Evolutionary conservation across 2,113 vertebrate genomes (phyloP).

Genomic region (Erinaceus europaeus): DNA sequence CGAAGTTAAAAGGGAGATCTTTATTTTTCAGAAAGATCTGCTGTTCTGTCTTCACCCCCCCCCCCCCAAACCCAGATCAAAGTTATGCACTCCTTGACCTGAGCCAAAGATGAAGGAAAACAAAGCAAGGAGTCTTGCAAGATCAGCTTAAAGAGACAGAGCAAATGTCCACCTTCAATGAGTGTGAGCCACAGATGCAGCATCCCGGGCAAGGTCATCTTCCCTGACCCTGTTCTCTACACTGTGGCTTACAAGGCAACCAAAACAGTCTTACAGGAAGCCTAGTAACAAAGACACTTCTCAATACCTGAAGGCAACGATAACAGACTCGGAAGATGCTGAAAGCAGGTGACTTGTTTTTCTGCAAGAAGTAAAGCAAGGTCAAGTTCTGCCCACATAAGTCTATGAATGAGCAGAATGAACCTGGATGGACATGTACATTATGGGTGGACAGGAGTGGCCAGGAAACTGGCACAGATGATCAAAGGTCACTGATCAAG

Average conservation of each 20-base stretch:
- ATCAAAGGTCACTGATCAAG: not conserved
- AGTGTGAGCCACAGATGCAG: not conserved
- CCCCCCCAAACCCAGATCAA: slow-evolving; percentile 46
- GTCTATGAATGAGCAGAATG: not conserved
- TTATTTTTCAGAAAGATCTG: slow-evolving; percentile 33
- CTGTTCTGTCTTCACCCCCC: slow-evolving; percentile 41
- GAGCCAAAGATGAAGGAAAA: slow-evolving; percentile 14
- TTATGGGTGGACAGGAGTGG: too few relatives aligned
- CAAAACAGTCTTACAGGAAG: not conserved
- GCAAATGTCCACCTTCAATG: not conserved
- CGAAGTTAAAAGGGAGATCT: slow-evolving; percentile 27
- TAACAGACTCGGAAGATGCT: not conserved
- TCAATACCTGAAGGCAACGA: not conserved
- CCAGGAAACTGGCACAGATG: not conserved
- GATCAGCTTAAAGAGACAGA: not conserved
- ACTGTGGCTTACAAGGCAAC: not conserved
- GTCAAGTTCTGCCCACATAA: not conserved
- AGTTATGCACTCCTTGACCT: slow-evolving; percentile 3
- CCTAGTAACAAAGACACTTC: not conserved
- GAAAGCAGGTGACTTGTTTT: not conserved
- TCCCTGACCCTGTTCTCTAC: not conserved
- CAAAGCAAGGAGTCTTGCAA: not conserved
- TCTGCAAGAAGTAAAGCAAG: not conserved
- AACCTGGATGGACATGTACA: not conserved
- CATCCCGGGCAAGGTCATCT: not conserved